phyloP scores from a whole-genome alignment of 2,113 vertebrate species.

The Micronisus gabar region DNA sequence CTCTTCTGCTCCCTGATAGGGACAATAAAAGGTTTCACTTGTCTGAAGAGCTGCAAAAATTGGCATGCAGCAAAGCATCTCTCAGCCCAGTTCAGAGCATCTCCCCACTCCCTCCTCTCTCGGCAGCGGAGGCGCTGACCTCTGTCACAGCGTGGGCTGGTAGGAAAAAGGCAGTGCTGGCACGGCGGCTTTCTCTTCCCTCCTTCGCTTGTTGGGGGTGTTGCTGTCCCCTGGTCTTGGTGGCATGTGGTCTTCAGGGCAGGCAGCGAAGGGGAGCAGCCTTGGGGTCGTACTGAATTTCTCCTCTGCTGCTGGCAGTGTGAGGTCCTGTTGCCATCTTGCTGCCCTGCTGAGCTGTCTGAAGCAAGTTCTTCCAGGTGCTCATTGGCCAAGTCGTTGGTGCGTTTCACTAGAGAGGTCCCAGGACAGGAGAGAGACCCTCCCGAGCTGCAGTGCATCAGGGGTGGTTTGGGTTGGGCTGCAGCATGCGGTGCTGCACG shows the following conservation, averaged over 20 bases:
- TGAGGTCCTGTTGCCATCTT: background rate
- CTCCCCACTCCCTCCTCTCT: background rate
- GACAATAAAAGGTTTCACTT: conserved; percentile 15
- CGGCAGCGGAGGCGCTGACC: background rate
- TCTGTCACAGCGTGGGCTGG: background rate
- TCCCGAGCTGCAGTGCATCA: background rate
- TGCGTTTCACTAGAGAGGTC: background rate
- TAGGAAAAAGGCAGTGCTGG: background rate
- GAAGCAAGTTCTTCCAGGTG: background rate
- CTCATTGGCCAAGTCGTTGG: rapidly evolving
- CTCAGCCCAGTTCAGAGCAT: background rate
- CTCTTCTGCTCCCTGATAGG: conserved; percentile 12
- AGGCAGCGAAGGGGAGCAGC: background rate
- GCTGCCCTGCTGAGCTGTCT: background rate
- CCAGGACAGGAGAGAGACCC: background rate
- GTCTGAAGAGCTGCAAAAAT: conserved; percentile 14
- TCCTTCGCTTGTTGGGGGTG: background rate
- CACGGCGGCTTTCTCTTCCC: background rate
- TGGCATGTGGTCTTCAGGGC: background rate
- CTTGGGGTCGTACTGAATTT: background rate
- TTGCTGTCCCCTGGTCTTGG: background rate
- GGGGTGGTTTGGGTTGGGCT: background rate
- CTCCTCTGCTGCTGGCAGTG: background rate
- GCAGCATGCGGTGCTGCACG: background rate
- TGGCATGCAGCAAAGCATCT: background rate